Base-by-base conservation (phyloP, 2,888 invertebrate species). In the Conus canariensis region DNA sequence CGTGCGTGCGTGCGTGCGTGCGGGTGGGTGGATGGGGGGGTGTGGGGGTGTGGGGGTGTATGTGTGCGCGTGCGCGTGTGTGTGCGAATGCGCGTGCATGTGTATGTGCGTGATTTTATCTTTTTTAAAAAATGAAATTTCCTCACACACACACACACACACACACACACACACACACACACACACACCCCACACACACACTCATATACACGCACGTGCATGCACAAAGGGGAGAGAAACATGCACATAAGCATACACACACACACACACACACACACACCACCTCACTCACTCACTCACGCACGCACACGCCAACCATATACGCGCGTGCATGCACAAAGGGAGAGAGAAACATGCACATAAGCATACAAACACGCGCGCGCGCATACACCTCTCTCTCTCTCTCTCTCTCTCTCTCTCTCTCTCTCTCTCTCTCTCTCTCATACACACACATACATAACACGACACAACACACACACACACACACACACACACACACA, bases 181-280 rank as follows among this genome's bases (percentile, higher is more conserved):
- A 82, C 82, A 19, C 82, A 82, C 82, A 82, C 30, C 82, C 5
- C 82, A 56, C 82, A 56, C 82, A 56, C 82, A 56, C 56, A 19
- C 56, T 56, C 56, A 59, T 59, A 85, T 59, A 59, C 85, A 85
- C 85, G 25, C 85, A 85, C 82, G 56, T 59, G 25, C 59, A 85
- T 59, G 25, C 85, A 85, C 85, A 59, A 30, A 30, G 30, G 30
- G 30, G 30, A 30, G 30, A 30, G 30, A 30, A 30, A 30, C 85
- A 83, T 56, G 10, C 82, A 19, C 82, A 85, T 59, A 30, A 30
- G 2, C 85, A 83, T 56, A 58, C 82, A 19, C 82, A 85, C 85
- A 58, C 59, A 85, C 85, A 77, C 77, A 77, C 77, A 77, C 77
- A 77, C 77, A 77, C 77, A 77, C 77, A 77, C 77, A 30, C n/a